Conservation (phyloP, 2,797 vertebrate species). For the Orientallactaga sibirica region DNA sequence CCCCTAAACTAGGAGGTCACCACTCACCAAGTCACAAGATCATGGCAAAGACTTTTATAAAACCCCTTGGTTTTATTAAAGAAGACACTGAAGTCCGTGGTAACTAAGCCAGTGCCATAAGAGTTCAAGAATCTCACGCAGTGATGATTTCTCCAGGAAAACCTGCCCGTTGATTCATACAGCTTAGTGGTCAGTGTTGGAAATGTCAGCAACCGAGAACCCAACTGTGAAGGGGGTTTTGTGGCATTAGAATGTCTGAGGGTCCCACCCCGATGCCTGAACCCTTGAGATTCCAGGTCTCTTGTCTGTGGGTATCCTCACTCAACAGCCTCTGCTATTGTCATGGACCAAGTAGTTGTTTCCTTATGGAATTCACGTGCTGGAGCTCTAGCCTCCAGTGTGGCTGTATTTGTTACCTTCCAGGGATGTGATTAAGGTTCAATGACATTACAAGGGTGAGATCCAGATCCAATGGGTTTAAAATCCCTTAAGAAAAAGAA, state of each 20-base stretch:
- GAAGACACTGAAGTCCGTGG: not conserved
- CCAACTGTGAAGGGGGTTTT: accelerated
- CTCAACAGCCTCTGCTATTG: not conserved
- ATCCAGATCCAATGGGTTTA: not conserved
- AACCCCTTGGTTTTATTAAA: not conserved
- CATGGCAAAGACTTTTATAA: not conserved
- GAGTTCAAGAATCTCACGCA: not conserved
- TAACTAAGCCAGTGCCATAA: not conserved
- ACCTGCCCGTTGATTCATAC: not conserved
- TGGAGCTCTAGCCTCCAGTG: not conserved
- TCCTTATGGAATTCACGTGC: not conserved
- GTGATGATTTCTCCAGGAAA: not conserved
- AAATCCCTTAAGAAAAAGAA: not conserved
- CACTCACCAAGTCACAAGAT: not conserved
- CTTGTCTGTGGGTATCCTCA: not conserved
- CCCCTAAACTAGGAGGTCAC: not conserved
- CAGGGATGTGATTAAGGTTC: not conserved
- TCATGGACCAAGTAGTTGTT: not conserved
- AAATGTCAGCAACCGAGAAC: too few relatives aligned
- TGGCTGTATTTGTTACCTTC: not conserved
- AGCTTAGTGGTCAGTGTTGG: accelerated
- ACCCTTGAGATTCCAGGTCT: not conserved
- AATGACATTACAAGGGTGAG: not conserved
- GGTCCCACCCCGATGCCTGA: too few relatives aligned
- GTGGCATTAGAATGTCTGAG: not conserved